These are phyloP conservation scores for Meganola albula DNA, from an alignment of 2,888 invertebrate genomes.

Conservation along the genomic window DNA sequence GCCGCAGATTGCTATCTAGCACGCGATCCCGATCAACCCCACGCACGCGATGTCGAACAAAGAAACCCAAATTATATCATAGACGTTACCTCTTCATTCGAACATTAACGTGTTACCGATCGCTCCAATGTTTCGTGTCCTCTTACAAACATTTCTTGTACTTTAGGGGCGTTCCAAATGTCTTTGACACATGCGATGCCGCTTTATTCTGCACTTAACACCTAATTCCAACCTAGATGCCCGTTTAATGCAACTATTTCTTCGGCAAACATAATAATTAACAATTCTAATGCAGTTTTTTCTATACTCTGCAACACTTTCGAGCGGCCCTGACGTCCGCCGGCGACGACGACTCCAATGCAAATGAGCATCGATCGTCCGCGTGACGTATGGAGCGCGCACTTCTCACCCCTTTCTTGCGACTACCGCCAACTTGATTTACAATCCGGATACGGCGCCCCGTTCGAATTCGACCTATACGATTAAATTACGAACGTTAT, in stretches of 20 bases:
- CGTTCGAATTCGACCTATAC: slow-evolving; percentile 59
- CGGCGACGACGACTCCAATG: slow-evolving; percentile 61
- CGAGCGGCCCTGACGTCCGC: slow-evolving; percentile 70
- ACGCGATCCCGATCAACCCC: slow-evolving; percentile 69
- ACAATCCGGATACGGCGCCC: slow-evolving; percentile 69
- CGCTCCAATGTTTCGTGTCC: slow-evolving; percentile 17
- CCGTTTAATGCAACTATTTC: slow-evolving; percentile 70
- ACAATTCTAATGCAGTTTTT: slow-evolving; percentile 72
- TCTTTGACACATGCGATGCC: slow-evolving; percentile 18
- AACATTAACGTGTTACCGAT: slow-evolving; percentile 23
- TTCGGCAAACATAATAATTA: slow-evolving; percentile 60
- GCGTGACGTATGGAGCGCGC: slow-evolving; percentile 67
- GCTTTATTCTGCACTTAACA: slow-evolving; percentile 53
- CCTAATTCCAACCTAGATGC: slow-evolving; percentile 59
- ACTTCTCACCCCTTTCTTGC: slow-evolving; percentile 74
- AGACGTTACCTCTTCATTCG: slow-evolving; percentile 37
- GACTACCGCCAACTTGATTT: slow-evolving; percentile 73
- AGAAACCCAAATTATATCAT: slow-evolving; percentile 53
- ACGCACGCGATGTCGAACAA: slow-evolving; percentile 59
- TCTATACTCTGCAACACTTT: slow-evolving; percentile 63
- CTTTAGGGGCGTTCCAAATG: slow-evolving; percentile 11
- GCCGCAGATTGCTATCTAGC: slow-evolving; percentile 61
- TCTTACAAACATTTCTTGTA: slow-evolving; percentile 11
- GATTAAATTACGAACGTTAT: slow-evolving; percentile 56
- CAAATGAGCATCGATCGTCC: slow-evolving; percentile 73